Evolutionary conservation across 2,888 invertebrate species (phyloP).

Genomic region (Rhingia rostrata): DNA sequence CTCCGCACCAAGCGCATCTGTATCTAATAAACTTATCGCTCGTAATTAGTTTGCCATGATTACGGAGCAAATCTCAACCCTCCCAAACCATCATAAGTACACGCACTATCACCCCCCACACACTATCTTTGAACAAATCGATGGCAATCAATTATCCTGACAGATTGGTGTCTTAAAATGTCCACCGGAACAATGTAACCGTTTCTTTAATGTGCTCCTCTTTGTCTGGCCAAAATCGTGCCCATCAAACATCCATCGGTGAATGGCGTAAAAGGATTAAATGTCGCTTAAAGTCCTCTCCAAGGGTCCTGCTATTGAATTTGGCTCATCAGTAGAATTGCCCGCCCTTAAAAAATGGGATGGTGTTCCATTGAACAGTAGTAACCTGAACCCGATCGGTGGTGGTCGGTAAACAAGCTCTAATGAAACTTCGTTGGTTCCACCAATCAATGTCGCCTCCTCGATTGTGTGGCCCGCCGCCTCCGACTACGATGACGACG

Average conservation of each 20-base stretch:
- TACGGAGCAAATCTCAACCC: constrained; percentile 28
- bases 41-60: constrained; percentile 71
- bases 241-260: constrained; percentile 74
- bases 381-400: constrained; percentile 58
- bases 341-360: constrained; percentile 10
- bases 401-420: constrained; percentile 40
- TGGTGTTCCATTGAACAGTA: constrained; percentile 38
- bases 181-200: constrained; percentile 68
- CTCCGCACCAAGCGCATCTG: constrained; percentile 36
- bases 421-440: constrained; percentile 56
- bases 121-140: constrained; percentile 49
- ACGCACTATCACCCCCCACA: constrained; percentile 41
- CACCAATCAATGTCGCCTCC: constrained; percentile 60
- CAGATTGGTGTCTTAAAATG: constrained; percentile 73
- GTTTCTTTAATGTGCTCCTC: constrained; percentile 47
- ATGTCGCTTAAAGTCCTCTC: constrained; percentile 66
- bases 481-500: no score
- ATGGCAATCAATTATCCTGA: constrained; percentile 71
- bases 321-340: constrained; percentile 41
- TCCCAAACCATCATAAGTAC: constrained; percentile 7
- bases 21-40: constrained; percentile 53
- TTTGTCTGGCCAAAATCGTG: constrained; percentile 55
- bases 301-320: constrained; percentile 57
- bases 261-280: constrained; percentile 72
- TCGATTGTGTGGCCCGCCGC: constrained; percentile 27